Base-by-base conservation (phyloP, 2,888 invertebrate genomes). In the Leptinotarsa tumamoca region DNA sequence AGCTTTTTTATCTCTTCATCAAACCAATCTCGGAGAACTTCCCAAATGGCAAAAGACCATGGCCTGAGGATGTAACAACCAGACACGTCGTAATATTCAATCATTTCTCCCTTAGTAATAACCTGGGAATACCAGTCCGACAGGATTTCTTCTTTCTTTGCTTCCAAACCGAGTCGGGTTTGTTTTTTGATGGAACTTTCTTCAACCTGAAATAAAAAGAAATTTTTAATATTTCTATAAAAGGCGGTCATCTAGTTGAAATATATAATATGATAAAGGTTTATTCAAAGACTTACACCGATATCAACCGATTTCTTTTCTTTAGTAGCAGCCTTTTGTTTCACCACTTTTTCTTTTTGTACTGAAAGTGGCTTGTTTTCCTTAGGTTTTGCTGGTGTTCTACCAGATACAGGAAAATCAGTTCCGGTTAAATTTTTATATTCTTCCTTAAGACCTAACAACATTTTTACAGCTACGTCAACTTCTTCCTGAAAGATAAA, bases 41-140 rank as follows among this genome's bases (percentile, higher is more conserved):
- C 98, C 99, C 99, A 99, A 84, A 99, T 96, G 74, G 95, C 92
- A 89, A 93, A 99, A 15, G 98, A 95, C 98, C 99, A 99, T 14
- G 98, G 99, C 23, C 99, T 93, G 71, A 99, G 92, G 84, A 99
- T 97, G 89, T 99, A 99, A 89, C 99, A 99, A 0, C 99, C 99
- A 71, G 98, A 98, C 4, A 99, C 98, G 89, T 99, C 98, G 87
- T 99, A 99, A 90, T 99, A 99, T 87, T 99, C 99, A 73, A 99
- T 99, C 92, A 99, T 92, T 89, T 99, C 99, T 66, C 98, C 94
- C 88, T 97, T 97, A 0, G 95, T 95, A 76, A 93, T 92, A 73
- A 95, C 95, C 90, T 98, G 98, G 0, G 98, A 96, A 88, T 99
- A 99, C 99, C 99, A 99, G 78, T 99, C 98, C 0, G 98, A 91